A percentile compares a stretch with the other conserved stretches of the same genome.
These are phyloP conservation scores for Drosophila nebulosa DNA, from an alignment of 1,140 invertebrate species.

Conservation along the genomic window DNA sequence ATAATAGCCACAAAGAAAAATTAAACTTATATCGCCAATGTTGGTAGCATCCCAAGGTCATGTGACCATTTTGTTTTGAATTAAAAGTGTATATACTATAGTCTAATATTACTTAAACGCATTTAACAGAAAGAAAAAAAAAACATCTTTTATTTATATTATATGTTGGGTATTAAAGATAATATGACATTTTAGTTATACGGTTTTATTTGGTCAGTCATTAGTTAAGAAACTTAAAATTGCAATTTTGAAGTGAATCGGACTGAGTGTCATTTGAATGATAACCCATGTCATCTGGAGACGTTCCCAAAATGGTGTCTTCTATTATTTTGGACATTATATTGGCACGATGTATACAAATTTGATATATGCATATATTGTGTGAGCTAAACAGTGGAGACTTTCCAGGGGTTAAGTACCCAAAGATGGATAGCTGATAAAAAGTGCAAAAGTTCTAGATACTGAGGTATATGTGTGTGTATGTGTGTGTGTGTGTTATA, in stretches of 20 bases:
- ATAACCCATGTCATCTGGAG: background rate
- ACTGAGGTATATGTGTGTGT: no score
- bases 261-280: no score
- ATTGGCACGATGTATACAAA: no score
- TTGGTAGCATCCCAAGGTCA: conserved; percentile 42
- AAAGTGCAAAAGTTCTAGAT: no score
- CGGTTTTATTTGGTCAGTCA: background rate
- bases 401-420: no score
- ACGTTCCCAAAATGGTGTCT: background rate
- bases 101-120: conserved; percentile 28
- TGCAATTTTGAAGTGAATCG: background rate
- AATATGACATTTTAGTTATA: background rate
- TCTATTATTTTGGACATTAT: background rate
- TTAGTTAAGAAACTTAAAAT: background rate
- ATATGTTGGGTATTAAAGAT: background rate
- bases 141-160: background rate
- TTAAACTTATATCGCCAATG: conserved; percentile 31
- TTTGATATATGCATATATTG: no score
- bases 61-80: conserved; percentile 28
- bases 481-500: no score
- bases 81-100: conserved; percentile 36
- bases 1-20: conserved; percentile 5
- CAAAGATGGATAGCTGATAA: no score
- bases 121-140: conserved; percentile 15
- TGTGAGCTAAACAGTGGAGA: no score